Conservation (phyloP, 2,113 vertebrate genomes). For the Hiodon tergisus region DNA sequence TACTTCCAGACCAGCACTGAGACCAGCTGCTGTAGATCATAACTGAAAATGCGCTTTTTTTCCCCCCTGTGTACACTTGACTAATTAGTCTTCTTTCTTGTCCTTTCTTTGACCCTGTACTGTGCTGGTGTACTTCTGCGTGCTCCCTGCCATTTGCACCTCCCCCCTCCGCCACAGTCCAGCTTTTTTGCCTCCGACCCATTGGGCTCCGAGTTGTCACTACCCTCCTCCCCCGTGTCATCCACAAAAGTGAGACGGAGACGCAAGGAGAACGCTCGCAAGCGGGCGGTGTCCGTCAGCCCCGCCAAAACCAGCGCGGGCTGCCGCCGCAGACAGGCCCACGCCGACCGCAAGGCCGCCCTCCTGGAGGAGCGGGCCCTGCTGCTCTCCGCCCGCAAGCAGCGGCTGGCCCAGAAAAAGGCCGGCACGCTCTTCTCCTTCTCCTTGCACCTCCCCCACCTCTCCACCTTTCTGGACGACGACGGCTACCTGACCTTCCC, state of each 20-base stretch:
- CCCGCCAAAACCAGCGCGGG: conserved; percentile 46
- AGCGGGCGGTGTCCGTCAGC: conserved; percentile 57
- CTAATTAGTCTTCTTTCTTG: conserved; percentile 91
- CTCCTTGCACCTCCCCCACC: conserved; percentile 94
- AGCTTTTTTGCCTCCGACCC: conserved; percentile 65
- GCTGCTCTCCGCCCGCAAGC: conserved; percentile 70
- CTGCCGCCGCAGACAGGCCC: conserved; percentile 53
- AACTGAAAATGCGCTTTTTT: conserved; percentile 16
- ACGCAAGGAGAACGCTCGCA: conserved; percentile 71
- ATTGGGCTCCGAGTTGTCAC: conserved; percentile 62
- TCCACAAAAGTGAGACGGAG: conserved; percentile 77
- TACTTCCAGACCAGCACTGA: conserved; percentile 40
- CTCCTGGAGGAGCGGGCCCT: conserved; percentile 69
- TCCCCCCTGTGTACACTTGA: conserved; percentile 62
- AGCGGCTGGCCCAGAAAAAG: conserved; percentile 60
- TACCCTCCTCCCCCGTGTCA: conserved; percentile 63
- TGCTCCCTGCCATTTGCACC: conserved; percentile 52
- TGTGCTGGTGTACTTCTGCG: conserved; percentile 60
- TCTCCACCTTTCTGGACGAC: conserved; percentile 85
- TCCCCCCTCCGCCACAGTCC: conserved; percentile 53
- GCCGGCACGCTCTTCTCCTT: conserved; percentile 89
- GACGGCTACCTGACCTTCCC: conserved; percentile 95
- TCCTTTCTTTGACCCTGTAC: conserved; percentile 77
- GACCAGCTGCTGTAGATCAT: conserved; percentile 40
- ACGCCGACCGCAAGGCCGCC: conserved; percentile 65